Evolutionary conservation across 2,888 invertebrate species (phyloP).

Genomic region (Barypeithes pellucidus): DNA sequence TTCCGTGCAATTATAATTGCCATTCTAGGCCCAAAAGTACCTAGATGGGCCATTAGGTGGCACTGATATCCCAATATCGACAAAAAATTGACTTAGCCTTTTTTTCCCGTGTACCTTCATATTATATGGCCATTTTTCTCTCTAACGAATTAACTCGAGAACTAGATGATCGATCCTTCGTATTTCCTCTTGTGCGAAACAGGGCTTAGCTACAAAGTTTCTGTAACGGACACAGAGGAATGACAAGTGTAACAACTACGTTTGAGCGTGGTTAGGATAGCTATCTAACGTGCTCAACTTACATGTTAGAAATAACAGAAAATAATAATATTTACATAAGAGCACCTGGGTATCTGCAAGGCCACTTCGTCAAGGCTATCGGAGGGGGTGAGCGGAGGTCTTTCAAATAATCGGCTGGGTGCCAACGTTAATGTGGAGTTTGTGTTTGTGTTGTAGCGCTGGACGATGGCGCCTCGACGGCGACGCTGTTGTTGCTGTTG

Average conservation of each 20-base stretch:
- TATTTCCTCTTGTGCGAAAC: too few relatives aligned
- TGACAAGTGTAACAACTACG: background rate
- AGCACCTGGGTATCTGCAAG: slow-evolving; percentile 92
- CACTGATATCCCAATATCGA: too few relatives aligned
- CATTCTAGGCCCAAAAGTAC: too few relatives aligned
- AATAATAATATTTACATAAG: slow-evolving; percentile 60
- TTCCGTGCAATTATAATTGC: too few relatives aligned
- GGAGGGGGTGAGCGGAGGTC: slow-evolving; percentile 86
- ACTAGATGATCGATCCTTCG: too few relatives aligned
- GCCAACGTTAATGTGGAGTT: slow-evolving; percentile 78
- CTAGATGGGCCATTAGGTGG: too few relatives aligned
- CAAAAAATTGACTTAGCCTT: too few relatives aligned
- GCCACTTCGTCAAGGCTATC: slow-evolving; percentile 95
- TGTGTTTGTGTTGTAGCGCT: slow-evolving; percentile 72
- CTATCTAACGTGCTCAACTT: slow-evolving; percentile 28
- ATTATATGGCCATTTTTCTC: too few relatives aligned
- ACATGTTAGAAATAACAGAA: slow-evolving; percentile 41
- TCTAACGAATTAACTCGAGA: too few relatives aligned
- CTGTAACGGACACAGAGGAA: too few relatives aligned
- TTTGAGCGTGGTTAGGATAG: background rate
- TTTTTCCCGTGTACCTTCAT: too few relatives aligned
- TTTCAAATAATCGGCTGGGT: slow-evolving; percentile 88
- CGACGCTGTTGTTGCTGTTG: slow-evolving; percentile 62
- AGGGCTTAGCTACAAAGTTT: too few relatives aligned
- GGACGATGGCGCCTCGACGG: slow-evolving; percentile 64